phyloP scores from a whole-genome alignment of 1,140 invertebrate genomes.

The Ceratina japonica region DNA sequence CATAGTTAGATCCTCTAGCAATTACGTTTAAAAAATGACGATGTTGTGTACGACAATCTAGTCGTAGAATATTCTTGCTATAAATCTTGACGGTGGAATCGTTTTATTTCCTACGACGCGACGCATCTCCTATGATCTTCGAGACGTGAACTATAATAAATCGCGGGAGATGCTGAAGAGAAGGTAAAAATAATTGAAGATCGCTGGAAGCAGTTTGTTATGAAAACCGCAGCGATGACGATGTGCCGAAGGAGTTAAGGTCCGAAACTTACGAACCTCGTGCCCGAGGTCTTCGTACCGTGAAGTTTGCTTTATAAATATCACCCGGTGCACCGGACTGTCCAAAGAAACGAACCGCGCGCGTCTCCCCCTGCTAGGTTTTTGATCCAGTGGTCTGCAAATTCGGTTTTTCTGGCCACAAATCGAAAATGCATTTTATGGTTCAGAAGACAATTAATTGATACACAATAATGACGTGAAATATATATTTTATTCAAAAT shows the following conservation, averaged over 20 bases:
- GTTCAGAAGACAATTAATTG: no score
- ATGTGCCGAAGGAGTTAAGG: conserved; percentile 56
- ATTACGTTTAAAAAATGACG: no score
- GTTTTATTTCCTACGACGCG: no score
- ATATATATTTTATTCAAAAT: not conserved
- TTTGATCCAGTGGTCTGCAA: no score
- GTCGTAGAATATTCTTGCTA: no score
- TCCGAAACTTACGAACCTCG: conserved; percentile 41
- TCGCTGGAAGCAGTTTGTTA: conserved; percentile 49
- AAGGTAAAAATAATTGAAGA: conserved; percentile 49
- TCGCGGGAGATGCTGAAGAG: conserved; percentile 10
- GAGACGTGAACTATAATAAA: not conserved
- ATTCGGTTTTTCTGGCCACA: no score
- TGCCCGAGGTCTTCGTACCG: conserved; percentile 49
- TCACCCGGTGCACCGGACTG: conserved; percentile 46
- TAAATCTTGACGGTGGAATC: no score
- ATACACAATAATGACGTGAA: not conserved
- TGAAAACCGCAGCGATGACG: conserved; percentile 39
- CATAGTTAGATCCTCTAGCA: no score
- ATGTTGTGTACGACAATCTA: no score
- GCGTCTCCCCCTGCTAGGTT: not conserved
- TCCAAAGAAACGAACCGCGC: conserved; percentile 61
- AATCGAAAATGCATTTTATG: no score
- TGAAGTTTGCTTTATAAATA: conserved; percentile 70
- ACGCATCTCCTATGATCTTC: no score